These are phyloP conservation scores for Tragulus kanchil DNA, from an alignment of 2,113 vertebrate species.

Conservation along the genomic window DNA sequence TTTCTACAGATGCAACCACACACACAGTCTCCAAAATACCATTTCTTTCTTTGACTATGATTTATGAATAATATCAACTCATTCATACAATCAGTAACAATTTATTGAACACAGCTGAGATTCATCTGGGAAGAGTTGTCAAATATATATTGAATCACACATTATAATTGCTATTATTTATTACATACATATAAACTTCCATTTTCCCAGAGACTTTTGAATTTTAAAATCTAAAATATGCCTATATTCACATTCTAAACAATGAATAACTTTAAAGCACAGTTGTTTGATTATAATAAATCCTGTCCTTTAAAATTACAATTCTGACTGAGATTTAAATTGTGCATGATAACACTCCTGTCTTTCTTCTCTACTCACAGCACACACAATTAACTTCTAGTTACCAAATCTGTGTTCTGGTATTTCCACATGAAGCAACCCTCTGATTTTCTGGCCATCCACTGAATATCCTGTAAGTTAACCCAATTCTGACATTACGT, in stretches of 20 bases:
- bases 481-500: not conserved
- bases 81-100: not conserved
- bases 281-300: not conserved
- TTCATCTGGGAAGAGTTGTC: not conserved
- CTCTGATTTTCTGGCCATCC: not conserved
- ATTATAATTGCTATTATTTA: not conserved
- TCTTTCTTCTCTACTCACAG: not conserved
- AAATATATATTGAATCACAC: not conserved
- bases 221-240: slow-evolving; percentile 1
- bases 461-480: not conserved
- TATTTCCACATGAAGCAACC: not conserved
- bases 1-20: not conserved
- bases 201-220: not conserved
- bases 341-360: not conserved
- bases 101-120: not conserved
- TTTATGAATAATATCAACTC: not conserved
- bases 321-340: not conserved
- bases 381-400: not conserved
- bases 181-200: not conserved
- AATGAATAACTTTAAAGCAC: not conserved
- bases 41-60: not conserved
- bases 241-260: not conserved
- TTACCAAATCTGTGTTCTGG: not conserved
- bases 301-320: not conserved
- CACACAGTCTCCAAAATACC: not conserved